These are phyloP conservation scores for Euzetes globulus DNA, from an alignment of 2,888 invertebrate genomes.

Conservation along the genomic window DNA sequence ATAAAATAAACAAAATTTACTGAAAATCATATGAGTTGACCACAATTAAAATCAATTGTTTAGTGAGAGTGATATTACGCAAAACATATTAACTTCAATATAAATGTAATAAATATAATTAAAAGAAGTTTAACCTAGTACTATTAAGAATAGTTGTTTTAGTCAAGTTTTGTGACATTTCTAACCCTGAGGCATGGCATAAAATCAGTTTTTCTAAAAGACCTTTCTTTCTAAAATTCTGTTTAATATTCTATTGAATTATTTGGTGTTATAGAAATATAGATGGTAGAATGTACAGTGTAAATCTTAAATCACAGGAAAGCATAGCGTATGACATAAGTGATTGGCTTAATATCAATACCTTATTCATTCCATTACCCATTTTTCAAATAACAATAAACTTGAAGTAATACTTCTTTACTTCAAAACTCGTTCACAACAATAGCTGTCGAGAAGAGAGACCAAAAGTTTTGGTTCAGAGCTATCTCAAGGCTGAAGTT, in stretches of 20 bases:
- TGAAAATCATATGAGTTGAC: too few relatives aligned
- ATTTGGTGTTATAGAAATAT: neutral
- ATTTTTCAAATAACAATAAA: slow-evolving; percentile 27
- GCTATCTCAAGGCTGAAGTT: neutral
- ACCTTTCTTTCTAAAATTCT: too few relatives aligned
- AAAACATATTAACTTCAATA: too few relatives aligned
- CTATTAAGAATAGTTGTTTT: too few relatives aligned
- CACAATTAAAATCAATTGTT: too few relatives aligned
- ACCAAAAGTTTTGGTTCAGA: neutral
- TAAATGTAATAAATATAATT: too few relatives aligned
- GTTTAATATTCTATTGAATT: neutral
- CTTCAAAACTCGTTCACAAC: neutral
- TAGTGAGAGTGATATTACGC: too few relatives aligned
- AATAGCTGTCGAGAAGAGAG: neutral
- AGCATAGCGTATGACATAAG: neutral
- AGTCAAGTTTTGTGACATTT: too few relatives aligned
- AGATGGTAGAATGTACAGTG: neutral
- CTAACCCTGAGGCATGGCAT: too few relatives aligned
- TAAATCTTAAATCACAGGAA: neutral
- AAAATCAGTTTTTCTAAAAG: too few relatives aligned
- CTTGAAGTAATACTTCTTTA: neutral
- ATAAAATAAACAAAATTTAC: too few relatives aligned
- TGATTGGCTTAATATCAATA: slow-evolving; percentile 22
- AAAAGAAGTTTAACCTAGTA: too few relatives aligned
- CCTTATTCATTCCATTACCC: slow-evolving; percentile 42